phyloP scores from a whole-genome alignment of 2,797 vertebrate genomes.

The Hydrolagus colliei region DNA sequence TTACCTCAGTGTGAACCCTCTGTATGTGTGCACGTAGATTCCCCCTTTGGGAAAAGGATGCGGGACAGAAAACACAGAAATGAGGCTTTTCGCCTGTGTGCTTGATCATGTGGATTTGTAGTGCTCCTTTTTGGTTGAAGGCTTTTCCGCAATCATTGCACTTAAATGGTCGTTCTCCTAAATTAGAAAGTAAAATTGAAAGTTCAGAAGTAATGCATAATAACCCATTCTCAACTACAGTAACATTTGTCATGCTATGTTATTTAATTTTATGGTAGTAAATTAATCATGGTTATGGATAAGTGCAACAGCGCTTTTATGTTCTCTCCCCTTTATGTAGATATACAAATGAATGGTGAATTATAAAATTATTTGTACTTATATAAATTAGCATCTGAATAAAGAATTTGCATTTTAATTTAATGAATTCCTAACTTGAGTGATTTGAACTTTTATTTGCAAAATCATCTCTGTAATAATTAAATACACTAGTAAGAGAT shows the following conservation, averaged over 20 bases:
- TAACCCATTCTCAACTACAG: neutral
- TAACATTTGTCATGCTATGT: neutral
- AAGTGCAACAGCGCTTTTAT: neutral
- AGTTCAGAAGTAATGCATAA: neutral
- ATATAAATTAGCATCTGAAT: neutral
- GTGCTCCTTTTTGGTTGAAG: constrained; percentile 98
- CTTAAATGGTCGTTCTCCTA: constrained; percentile 90
- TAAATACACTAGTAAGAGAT: no score
- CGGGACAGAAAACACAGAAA: constrained; percentile 88
- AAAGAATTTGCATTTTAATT: neutral
- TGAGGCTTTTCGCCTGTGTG: constrained; percentile 96
- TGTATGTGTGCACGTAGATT: constrained; percentile 96
- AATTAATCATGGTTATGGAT: neutral
- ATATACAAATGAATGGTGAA: neutral
- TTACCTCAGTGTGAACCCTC: constrained; percentile 94
- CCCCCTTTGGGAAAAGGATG: constrained; percentile 95
- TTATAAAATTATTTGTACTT: no score
- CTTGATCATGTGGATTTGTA: constrained; percentile 96
- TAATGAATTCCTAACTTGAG: no score
- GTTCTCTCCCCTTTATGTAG: no score
- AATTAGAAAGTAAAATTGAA: constrained; percentile 26
- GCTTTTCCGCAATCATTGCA: constrained; percentile 87
- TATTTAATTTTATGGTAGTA: neutral
- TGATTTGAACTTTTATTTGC: no score
- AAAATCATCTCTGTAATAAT: no score